Evolutionary conservation across 2,113 vertebrate genomes (phyloP).

Genomic region (Malurus cyaneus): DNA sequence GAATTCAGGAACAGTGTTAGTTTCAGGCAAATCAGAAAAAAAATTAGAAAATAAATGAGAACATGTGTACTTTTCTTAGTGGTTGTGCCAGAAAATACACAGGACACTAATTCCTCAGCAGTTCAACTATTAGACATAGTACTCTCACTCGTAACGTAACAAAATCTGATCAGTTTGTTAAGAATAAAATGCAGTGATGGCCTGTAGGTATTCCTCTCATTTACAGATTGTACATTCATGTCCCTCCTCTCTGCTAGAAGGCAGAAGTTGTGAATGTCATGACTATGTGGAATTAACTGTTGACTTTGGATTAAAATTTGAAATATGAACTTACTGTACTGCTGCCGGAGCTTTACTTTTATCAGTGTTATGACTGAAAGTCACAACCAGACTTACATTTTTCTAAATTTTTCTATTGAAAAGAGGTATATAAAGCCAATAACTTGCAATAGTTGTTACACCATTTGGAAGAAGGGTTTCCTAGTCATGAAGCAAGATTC

Average conservation of each 20-base stretch:
- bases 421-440: neutral
- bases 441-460: neutral
- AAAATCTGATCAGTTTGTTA: neutral
- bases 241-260: neutral
- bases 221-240: neutral
- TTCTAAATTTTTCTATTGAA: neutral
- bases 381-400: neutral
- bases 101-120: neutral
- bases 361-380: neutral
- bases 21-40: neutral
- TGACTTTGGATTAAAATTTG: neutral
- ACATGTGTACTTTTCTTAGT: neutral
- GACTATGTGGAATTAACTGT: neutral
- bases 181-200: neutral
- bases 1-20: neutral
- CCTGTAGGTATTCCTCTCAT: neutral
- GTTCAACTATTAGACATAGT: fast-evolving
- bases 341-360: neutral
- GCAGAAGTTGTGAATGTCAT: neutral
- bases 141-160: neutral
- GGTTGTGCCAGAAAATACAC: neutral
- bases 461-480: neutral
- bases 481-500: neutral
- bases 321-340: neutral
- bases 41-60: neutral